Conservation (phyloP, 2,113 vertebrate genomes). For the Tachuris rubrigastra region DNA sequence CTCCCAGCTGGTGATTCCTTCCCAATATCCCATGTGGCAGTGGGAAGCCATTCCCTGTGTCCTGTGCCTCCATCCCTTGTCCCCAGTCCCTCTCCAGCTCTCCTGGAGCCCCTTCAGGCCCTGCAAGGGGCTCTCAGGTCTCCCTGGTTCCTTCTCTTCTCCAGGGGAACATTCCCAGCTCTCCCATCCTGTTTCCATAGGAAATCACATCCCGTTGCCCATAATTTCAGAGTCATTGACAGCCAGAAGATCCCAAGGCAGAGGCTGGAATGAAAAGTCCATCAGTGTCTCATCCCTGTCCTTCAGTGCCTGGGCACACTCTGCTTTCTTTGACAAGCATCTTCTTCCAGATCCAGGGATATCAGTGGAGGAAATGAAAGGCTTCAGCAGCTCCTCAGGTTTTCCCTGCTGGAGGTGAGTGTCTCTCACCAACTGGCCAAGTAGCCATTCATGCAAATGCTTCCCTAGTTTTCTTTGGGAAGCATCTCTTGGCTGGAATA, state of each 20-base stretch:
- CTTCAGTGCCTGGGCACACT: neutral
- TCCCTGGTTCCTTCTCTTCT: rapidly evolving
- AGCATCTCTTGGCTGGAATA: neutral
- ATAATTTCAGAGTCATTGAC: neutral
- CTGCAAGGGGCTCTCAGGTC: rapidly evolving
- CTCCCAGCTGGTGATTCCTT: neutral
- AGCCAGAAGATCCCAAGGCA: neutral
- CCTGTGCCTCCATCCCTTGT: neutral
- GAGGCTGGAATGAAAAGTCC: neutral
- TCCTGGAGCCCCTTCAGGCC: neutral
- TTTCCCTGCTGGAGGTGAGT: neutral
- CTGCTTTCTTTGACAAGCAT: rapidly evolving
- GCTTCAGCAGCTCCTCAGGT: neutral
- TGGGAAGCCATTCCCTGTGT: neutral
- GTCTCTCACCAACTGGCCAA: neutral
- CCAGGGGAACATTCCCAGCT: rapidly evolving
- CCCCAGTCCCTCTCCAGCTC: neutral
- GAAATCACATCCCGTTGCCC: neutral
- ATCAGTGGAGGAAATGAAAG: no score
- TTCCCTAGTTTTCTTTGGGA: neutral
- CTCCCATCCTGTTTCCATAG: neutral
- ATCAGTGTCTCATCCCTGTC: rapidly evolving
- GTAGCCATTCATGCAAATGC: neutral
- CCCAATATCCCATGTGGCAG: neutral
- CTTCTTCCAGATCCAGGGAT: neutral